Evolutionary conservation across 2,797 vertebrate species (phyloP).

Genomic region (Glyptemys insculpta): DNA sequence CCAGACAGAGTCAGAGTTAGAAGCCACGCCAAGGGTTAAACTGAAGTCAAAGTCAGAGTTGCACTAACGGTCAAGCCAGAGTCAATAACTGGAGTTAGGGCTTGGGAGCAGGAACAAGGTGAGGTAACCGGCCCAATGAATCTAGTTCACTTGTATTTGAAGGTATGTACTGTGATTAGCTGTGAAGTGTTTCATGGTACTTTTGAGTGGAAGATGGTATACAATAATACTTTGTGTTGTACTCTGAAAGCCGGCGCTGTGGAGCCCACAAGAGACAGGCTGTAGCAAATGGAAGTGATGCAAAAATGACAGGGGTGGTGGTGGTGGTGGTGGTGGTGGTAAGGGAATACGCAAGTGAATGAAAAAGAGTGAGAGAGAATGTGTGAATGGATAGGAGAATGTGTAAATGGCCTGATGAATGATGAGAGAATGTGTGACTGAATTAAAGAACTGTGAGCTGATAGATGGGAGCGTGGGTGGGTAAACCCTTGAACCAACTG

Average conservation of each 20-base stretch:
- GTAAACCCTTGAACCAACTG: not conserved
- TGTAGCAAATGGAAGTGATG: not conserved
- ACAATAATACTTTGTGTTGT: constrained; percentile 46
- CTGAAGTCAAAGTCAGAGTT: not conserved
- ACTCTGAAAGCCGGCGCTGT: not conserved
- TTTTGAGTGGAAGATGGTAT: constrained; percentile 29
- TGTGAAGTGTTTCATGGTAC: constrained; percentile 40
- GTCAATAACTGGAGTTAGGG: not conserved
- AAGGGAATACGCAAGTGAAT: constrained; percentile 39
- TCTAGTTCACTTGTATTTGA: constrained; percentile 37
- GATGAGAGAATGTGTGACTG: constrained; percentile 54
- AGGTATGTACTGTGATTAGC: constrained; percentile 44
- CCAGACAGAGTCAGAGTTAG: not conserved
- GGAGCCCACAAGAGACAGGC: constrained; percentile 21
- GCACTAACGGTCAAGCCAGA: not conserved
- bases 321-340: not conserved
- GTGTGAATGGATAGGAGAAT: constrained; percentile 40
- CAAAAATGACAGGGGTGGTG: constrained; percentile 17
- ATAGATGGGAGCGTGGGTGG: constrained; percentile 33
- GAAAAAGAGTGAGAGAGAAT: not conserved
- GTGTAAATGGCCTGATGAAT: constrained; percentile 66
- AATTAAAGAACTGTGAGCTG: constrained; percentile 68
- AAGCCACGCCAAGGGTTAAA: not conserved
- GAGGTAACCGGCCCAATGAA: not conserved
- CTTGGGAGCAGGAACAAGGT: not conserved